These are phyloP conservation scores for Leptosomus discolor DNA, from an alignment of 2,113 vertebrate species.

Conservation along the genomic window DNA sequence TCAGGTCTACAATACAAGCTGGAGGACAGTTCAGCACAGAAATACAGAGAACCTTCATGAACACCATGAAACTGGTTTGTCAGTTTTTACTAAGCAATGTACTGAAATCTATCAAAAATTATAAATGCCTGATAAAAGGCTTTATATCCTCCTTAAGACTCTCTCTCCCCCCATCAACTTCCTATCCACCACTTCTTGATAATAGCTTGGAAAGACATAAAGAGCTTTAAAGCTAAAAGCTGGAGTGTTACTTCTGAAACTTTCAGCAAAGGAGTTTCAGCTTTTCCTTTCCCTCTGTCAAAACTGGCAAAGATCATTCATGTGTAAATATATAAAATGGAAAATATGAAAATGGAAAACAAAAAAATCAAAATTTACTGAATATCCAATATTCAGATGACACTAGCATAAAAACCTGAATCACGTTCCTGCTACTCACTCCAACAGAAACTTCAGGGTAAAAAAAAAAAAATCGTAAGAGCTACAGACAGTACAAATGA, in stretches of 20 bases:
- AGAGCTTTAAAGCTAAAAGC: not conserved
- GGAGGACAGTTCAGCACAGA: not conserved
- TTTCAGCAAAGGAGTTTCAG: not conserved
- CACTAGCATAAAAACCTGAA: not conserved
- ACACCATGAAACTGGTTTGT: not conserved
- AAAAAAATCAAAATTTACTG: not conserved
- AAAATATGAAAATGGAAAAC: not conserved
- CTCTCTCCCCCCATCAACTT: not conserved
- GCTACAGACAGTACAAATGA: not conserved
- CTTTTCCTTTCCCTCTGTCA: not conserved
- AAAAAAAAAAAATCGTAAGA: not conserved
- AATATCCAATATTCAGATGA: not conserved
- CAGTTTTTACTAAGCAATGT: not conserved
- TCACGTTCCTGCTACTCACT: not conserved
- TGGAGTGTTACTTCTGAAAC: not conserved
- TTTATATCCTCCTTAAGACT: not conserved
- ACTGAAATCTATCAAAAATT: not conserved
- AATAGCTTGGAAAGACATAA: not conserved
- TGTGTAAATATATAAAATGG: not conserved
- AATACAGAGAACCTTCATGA: not conserved
- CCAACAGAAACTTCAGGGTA: not conserved
- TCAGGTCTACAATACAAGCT: accelerated
- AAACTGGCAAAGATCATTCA: not conserved
- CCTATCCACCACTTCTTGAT: not conserved
- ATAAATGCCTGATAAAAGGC: not conserved